A percentile compares a stretch with the other conserved stretches of the same genome.
phyloP scores from a whole-genome alignment of 2,113 vertebrate genomes.

The Ctenodactylus gundi region DNA sequence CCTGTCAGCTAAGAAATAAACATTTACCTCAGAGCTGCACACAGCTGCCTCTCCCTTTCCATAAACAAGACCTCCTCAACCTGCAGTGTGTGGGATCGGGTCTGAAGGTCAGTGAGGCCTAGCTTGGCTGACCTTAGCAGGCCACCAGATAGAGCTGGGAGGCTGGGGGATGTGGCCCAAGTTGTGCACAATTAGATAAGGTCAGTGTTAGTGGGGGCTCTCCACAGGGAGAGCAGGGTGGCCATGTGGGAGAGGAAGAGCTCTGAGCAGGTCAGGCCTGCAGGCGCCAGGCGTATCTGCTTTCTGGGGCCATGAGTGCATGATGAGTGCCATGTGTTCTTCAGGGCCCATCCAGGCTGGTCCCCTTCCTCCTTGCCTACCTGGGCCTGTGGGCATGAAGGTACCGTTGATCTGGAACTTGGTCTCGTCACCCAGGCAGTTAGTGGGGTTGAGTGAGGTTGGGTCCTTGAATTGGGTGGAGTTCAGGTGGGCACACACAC shows the following conservation, averaged over 20 bases:
- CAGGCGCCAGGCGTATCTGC: slow-evolving; percentile 57
- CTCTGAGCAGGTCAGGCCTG: slow-evolving; percentile 58
- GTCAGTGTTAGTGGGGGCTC: not conserved
- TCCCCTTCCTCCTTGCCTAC: slow-evolving; percentile 7
- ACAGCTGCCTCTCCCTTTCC: not conserved
- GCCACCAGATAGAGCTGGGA: slow-evolving; percentile 57
- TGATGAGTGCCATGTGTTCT: not conserved
- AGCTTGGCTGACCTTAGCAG: not conserved
- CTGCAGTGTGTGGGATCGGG: not conserved
- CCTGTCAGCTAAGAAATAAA: slow-evolving; percentile 74
- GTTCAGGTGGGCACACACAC: slow-evolving; percentile 49
- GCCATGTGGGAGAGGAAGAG: slow-evolving; percentile 73
- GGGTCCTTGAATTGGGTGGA: slow-evolving; percentile 69
- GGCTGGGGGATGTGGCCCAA: slow-evolving; percentile 45
- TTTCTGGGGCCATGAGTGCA: slow-evolving; percentile 31
- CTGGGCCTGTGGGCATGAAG: slow-evolving; percentile 75
- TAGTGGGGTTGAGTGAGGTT: slow-evolving; percentile 58
- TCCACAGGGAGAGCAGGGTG: slow-evolving; percentile 49
- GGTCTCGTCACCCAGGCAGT: slow-evolving; percentile 66
- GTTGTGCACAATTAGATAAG: slow-evolving; percentile 28
- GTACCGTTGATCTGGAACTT: slow-evolving; percentile 54
- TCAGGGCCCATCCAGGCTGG: too few relatives aligned
- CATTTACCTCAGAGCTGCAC: slow-evolving; percentile 75
- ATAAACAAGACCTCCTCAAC: not conserved
- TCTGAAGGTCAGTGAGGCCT: not conserved